Evolutionary conservation across 2,797 vertebrate genomes (phyloP), one percentile per base, ranked within the genome.

Genomic region (Cuculus canorus): DNA sequence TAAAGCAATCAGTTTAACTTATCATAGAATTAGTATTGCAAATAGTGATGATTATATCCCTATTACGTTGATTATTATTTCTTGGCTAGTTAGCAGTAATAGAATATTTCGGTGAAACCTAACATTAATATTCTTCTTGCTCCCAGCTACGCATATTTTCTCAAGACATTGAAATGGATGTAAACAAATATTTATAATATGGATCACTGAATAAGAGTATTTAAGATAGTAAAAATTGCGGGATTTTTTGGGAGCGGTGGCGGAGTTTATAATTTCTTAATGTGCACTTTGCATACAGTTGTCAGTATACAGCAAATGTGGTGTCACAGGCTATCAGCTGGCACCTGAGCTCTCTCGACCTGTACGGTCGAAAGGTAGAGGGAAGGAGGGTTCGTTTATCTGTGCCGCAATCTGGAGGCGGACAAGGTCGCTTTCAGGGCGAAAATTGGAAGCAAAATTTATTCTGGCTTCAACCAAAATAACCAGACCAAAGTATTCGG

Each of bases 231-330:
- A 71, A 78, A 96, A 95, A 57, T 6, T 8, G 53, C 13, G n/a
- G 5, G 6, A 1, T 0, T 39, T 37, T 27, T 2, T 2, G 5
- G 3, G 53, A 32, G 5, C 21, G 2, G 4, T 0, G 1, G 9
- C 9, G 17, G 12, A 47, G 23, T 69, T 52, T 50, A 25, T 43
- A 0, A 19, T 89, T 95, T 85, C 30, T 61, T 85, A 27, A 52
- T 69, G 15, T 2, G 14, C 76, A 45, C 13, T 87, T 82, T 8
- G 3, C 5, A 7, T n/a, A 7, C 23, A 27, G 30, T 37, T 82
- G 22, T 35, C 21, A 45, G 3, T 65, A 22, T 61, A 23, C 22
- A 47, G 32, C 27, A 63, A 72, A 32, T 2, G 3, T 39, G 39
- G 39, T 39, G 39, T 39, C 39, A 39, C 39, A 13, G 39, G 39